Evolutionary conservation across 2,888 invertebrate species (phyloP).

Genomic region (Ormyrus rosae): DNA sequence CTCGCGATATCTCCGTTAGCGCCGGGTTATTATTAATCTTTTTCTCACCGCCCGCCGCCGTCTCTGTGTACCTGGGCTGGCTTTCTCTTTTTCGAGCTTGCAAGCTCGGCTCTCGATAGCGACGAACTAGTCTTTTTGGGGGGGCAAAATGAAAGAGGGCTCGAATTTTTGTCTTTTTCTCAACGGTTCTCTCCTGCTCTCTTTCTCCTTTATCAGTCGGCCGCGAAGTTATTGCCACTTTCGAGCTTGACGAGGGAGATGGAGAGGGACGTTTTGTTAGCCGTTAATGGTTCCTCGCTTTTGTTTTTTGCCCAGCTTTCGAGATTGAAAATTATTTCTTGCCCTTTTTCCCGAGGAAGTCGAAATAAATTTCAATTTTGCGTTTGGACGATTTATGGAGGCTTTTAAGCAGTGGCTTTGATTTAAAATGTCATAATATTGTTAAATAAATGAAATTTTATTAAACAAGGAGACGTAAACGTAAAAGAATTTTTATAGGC

Average conservation of each 20-base stretch:
- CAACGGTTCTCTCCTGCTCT: background rate
- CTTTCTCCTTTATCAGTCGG: background rate
- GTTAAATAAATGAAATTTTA: no score
- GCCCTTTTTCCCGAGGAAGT: no score
- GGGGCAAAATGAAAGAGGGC: no score
- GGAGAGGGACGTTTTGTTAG: slow-evolving; percentile 20
- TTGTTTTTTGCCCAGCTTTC: background rate
- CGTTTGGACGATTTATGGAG: no score
- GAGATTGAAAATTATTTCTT: slow-evolving; percentile 1
- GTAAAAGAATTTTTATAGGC: no score
- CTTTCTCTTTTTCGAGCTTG: background rate
- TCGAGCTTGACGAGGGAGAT: background rate
- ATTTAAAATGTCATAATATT: no score
- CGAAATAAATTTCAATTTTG: no score
- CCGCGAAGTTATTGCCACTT: slow-evolving; percentile 23
- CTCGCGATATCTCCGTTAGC: background rate
- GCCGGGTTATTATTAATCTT: slow-evolving; percentile 42
- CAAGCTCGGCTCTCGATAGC: no score
- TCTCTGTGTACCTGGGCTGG: slow-evolving; percentile 15
- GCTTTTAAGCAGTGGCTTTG: no score
- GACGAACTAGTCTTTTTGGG: no score
- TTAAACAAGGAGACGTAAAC: no score
- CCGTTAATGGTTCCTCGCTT: slow-evolving; percentile 34
- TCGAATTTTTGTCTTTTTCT: background rate
- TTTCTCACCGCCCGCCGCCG: background rate